Percentiles rank a stretch among this genome's conserved stretches.
phyloP scores from a whole-genome alignment of 2,888 invertebrate species.

The Dynastes tityus region DNA sequence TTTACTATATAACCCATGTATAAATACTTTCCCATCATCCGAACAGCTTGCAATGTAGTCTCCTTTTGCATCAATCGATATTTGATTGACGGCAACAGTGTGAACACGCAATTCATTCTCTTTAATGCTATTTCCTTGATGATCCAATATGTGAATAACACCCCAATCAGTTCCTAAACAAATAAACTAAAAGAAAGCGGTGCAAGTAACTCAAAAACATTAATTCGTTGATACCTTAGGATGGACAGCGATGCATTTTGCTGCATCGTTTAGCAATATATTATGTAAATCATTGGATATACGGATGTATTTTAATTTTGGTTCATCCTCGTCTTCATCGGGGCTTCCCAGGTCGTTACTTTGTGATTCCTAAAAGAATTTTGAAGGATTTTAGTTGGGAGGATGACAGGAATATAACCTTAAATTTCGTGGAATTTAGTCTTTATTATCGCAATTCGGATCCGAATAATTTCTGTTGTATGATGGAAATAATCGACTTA shows the following conservation, averaged over 20 bases:
- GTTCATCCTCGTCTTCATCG: conserved; percentile 81
- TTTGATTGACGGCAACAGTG: conserved; percentile 93
- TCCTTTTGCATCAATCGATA: conserved; percentile 95
- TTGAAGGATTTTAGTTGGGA: background rate
- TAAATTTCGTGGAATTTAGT: conserved; percentile 1
- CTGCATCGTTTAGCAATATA: conserved; percentile 89
- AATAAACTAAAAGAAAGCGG: conserved; percentile 78
- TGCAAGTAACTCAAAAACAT: conserved; percentile 15
- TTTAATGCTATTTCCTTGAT: conserved; percentile 88
- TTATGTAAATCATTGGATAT: conserved; percentile 89
- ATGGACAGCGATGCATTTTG: conserved; percentile 94
- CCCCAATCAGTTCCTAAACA: conserved; percentile 96
- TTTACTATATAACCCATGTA: conserved; percentile 89
- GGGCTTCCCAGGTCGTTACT: conserved; percentile 67
- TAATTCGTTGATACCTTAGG: conserved; percentile 78
- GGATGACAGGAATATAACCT: conserved; percentile 45
- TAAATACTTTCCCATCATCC: conserved; percentile 90
- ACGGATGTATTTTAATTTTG: conserved; percentile 92
- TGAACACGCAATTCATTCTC: conserved; percentile 85
- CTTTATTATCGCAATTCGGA: too few species aligned
- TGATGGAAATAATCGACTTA: conserved; percentile 23
- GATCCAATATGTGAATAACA: conserved; percentile 90
- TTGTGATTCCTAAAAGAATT: conserved; percentile 47
- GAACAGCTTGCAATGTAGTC: conserved; percentile 95
- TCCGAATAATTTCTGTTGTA: background rate